phyloP scores from a whole-genome alignment of 2,113 vertebrate species.

The Megaceryle torquata region DNA sequence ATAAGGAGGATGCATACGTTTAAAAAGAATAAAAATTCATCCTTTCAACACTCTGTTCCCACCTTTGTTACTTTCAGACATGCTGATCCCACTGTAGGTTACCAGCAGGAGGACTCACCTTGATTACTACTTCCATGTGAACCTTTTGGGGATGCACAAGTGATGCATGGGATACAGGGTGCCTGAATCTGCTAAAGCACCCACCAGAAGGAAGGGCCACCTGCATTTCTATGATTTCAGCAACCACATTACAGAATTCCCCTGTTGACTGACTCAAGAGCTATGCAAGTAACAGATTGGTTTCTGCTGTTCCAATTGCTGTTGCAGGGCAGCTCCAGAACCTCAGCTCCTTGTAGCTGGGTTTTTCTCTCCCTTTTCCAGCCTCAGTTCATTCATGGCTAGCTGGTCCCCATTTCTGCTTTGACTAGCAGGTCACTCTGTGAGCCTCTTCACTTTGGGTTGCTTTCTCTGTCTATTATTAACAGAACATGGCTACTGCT shows the following conservation, averaged over 20 bases:
- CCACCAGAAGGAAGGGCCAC: not conserved
- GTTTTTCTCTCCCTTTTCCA: not conserved
- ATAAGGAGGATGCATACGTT: not conserved
- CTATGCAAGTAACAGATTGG: not conserved
- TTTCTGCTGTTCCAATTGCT: not conserved
- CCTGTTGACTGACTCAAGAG: not conserved
- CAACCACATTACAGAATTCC: not conserved
- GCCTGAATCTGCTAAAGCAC: not conserved
- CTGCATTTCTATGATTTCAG: not conserved
- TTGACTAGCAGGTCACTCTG: not conserved
- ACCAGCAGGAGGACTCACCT: not conserved
- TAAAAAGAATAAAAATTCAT: not conserved
- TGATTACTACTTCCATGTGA: not conserved
- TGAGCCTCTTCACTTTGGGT: not conserved
- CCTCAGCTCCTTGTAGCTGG: not conserved
- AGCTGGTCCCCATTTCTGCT: not conserved
- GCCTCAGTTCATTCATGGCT: not conserved
- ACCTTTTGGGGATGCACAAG: not conserved
- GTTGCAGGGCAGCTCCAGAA: not conserved
- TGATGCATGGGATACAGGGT: not conserved
- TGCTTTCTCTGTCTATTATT: not conserved
- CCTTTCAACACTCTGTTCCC: not conserved
- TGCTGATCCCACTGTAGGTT: accelerated
- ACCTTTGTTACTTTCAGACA: not conserved
- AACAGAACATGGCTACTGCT: not conserved